Evolutionary conservation across 1,140 invertebrate species (phyloP).

Genomic region (Cydia pomonella): DNA sequence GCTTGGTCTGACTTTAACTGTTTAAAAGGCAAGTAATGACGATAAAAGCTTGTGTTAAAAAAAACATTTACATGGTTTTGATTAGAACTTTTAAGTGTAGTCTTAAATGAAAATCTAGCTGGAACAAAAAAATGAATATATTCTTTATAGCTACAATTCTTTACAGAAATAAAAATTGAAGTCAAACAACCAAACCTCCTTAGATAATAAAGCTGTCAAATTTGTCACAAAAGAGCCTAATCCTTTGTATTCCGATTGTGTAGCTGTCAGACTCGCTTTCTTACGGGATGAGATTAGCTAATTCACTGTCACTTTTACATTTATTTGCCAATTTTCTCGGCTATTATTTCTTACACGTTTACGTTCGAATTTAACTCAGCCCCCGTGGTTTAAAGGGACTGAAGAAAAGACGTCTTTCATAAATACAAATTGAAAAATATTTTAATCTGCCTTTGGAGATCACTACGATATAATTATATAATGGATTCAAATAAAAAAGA

Average conservation of each 20-base stretch:
- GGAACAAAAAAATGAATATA: too few relatives aligned
- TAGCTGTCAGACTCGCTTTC: conserved; percentile 13
- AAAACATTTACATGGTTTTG: too few relatives aligned
- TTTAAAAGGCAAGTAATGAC: too few relatives aligned
- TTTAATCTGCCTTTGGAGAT: background rate
- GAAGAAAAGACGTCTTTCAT: background rate
- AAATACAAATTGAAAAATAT: background rate
- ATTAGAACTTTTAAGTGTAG: too few relatives aligned
- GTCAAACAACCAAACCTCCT: conserved; percentile 39
- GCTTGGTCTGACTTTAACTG: too few relatives aligned
- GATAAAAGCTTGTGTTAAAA: too few relatives aligned
- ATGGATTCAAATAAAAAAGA: too few relatives aligned
- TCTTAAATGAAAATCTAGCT: too few relatives aligned
- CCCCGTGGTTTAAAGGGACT: background rate
- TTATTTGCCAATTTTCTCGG: conserved; percentile 15
- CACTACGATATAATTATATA: background rate
- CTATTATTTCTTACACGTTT: conserved; percentile 20
- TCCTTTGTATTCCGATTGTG: conserved; percentile 58
- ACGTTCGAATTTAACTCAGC: background rate
- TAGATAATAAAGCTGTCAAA: conserved; percentile 51
- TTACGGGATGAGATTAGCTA: background rate
- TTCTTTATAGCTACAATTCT: background rate
- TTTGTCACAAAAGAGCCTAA: conserved; percentile 47
- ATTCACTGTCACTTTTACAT: conserved; percentile 10
- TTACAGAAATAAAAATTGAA: background rate